Base-by-base conservation (phyloP, 2,113 vertebrate genomes). In the Catharus minimus region DNA sequence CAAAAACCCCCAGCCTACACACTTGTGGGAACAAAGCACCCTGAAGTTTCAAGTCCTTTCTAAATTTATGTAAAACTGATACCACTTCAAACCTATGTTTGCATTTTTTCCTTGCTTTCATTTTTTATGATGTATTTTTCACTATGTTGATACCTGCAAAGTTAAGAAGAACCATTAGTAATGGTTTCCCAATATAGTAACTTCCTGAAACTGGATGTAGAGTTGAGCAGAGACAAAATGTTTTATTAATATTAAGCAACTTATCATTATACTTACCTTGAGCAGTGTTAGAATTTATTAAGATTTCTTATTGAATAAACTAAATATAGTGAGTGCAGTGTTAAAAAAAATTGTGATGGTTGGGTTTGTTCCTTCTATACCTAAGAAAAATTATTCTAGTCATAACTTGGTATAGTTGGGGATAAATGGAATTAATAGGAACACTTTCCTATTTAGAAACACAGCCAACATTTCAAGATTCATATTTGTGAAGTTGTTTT, bases 1-100 rank as follows among this genome's bases (percentile, higher is more conserved):
- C 10, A 4, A 1, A 20, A 50, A 7, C n/a, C 3, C 5, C 3
- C 9, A 26, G 4, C 58, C 66, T 30, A 21, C 0, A 0, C 7
- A 73, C 13, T 32, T 39, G 2, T 38, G 21, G 15, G 26, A 47
- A 36, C 13, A 49, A n/a, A 72, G 33, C 0, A 0, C 41, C 28
- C 28, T 50, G 7, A 7, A 71, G 20, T 56, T 74, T 23, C 27
- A 60, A 73, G 13, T 30, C 9, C 12, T 71, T 75, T 41, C 18
- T 47, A 36, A 60, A 57, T 78, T 41, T 85, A 4, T 33, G 5
- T 16, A 57, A 57, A 79, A 91, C 8, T 3, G 1, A 53, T 41
- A 39, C 1, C 41, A 19, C 64, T 57, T 8, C 33, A 75, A 85
- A 33, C 3, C 4, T 50, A 2, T 46, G 24, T 52, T 10, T 55